These are phyloP conservation scores for Hypomecis atomaria DNA, from an alignment of 2,888 invertebrate species.

Conservation along the genomic window DNA sequence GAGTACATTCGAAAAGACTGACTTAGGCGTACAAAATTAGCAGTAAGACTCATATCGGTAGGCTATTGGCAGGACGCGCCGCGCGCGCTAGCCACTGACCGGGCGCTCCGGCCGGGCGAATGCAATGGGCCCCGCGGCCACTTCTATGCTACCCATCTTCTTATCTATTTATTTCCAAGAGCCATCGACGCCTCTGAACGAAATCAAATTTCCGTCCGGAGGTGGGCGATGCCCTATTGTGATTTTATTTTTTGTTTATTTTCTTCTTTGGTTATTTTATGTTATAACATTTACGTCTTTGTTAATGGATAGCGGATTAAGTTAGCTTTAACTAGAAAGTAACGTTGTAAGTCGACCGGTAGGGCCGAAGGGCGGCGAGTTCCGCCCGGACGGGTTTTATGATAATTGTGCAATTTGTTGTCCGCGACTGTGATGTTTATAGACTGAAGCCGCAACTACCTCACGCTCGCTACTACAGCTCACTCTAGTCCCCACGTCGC, in stretches of 20 bases:
- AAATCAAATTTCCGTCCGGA: constrained; percentile 82
- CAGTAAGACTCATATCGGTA: constrained; percentile 79
- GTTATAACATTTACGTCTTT: constrained; percentile 80
- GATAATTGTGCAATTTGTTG: constrained; percentile 80
- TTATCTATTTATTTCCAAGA: constrained; percentile 81
- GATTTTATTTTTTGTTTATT: constrained; percentile 80
- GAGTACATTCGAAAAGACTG: constrained; percentile 77
- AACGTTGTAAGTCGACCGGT: constrained; percentile 69
- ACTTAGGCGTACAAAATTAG: constrained; percentile 84
- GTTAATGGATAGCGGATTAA: constrained; percentile 77
- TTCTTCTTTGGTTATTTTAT: constrained; percentile 76
- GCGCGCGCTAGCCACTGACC: constrained; percentile 81
- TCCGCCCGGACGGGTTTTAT: constrained; percentile 69
- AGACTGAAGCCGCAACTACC: constrained; percentile 86
- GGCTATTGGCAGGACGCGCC: constrained; percentile 77
- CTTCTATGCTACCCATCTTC: constrained; percentile 78
- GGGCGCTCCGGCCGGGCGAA: constrained; percentile 84
- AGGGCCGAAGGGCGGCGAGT: constrained; percentile 65
- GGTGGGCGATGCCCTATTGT: constrained; percentile 70
- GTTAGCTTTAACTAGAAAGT: constrained; percentile 80
- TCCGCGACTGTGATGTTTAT: constrained; percentile 88
- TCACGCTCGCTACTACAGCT: constrained; percentile 79
- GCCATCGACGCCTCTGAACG: constrained; percentile 62
- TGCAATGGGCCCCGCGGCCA: constrained; percentile 85
- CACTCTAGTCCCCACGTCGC: constrained; percentile 80